A percentile compares a stretch with the other conserved stretches of the same genome.
phyloP scores from a whole-genome alignment of 2,113 vertebrate genomes.

The Trogon surrucura region DNA sequence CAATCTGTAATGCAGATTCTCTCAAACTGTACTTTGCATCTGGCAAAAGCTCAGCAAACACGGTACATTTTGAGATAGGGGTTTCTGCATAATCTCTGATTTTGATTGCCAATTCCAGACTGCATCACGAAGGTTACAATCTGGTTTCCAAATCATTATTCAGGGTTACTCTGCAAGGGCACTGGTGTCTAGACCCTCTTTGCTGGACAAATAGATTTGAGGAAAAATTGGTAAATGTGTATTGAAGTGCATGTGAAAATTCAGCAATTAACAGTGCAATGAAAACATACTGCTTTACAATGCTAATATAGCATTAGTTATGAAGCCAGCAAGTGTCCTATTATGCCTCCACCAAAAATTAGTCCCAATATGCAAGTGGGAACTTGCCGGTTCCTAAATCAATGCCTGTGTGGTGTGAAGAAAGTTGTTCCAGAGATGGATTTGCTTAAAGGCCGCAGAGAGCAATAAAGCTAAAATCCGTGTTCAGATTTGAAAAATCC shows the following conservation, averaged over 20 bases:
- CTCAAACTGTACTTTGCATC: background rate
- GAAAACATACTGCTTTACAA: background rate
- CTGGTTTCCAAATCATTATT: background rate
- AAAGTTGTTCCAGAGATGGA: background rate
- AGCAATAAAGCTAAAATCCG: background rate
- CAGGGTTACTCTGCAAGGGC: background rate
- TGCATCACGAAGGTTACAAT: background rate
- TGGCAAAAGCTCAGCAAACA: constrained; percentile 11
- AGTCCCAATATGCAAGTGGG: background rate
- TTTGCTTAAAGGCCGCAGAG: background rate
- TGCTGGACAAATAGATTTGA: background rate
- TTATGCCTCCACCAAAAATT: background rate
- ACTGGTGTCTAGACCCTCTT: background rate
- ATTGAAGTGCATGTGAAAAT: background rate
- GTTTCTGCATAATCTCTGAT: background rate
- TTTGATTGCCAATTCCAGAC: constrained; percentile 13
- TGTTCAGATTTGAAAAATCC: background rate
- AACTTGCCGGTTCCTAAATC: background rate
- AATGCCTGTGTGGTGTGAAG: background rate
- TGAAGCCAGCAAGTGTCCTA: background rate
- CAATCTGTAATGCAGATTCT: background rate
- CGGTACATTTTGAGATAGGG: background rate
- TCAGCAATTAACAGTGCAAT: background rate
- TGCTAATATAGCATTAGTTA: background rate
- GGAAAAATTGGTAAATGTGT: background rate